phyloP scores from a whole-genome alignment of 2,113 vertebrate species.

The Tauraco erythrolophus region DNA sequence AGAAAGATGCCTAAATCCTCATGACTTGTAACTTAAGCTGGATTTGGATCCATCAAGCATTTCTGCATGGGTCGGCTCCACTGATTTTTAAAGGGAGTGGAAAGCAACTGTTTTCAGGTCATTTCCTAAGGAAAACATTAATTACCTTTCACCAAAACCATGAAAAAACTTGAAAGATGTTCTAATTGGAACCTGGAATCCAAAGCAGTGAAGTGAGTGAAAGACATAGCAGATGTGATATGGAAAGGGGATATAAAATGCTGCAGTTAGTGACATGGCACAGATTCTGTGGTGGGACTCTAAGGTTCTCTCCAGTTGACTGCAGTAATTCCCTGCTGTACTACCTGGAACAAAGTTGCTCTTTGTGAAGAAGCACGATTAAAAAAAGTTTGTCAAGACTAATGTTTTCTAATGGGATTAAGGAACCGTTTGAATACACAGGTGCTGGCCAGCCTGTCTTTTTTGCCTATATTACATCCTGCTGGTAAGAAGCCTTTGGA shows the following conservation, averaged over 20 bases:
- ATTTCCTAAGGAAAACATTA: neutral
- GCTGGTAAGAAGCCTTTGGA: neutral
- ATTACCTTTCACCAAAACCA: neutral
- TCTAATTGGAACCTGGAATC: neutral
- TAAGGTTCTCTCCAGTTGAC: neutral
- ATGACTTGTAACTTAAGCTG: neutral
- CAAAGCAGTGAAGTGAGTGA: neutral
- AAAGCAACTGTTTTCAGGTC: neutral
- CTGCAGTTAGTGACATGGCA: neutral
- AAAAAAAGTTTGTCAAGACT: neutral
- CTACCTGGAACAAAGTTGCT: neutral
- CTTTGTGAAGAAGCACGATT: fast-evolving
- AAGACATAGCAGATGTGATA: fast-evolving
- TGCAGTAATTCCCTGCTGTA: neutral
- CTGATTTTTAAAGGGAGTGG: neutral
- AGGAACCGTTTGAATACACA: neutral
- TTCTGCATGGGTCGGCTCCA: neutral
- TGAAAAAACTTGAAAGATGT: neutral
- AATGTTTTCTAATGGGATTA: neutral
- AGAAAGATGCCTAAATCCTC: neutral
- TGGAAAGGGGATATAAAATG: neutral
- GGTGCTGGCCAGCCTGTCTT: neutral
- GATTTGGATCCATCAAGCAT: neutral
- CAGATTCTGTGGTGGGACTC: neutral
- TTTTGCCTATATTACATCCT: neutral